Conservation (phyloP, 2,797 vertebrate species). For the Sebastiscus albofasciatus region DNA sequence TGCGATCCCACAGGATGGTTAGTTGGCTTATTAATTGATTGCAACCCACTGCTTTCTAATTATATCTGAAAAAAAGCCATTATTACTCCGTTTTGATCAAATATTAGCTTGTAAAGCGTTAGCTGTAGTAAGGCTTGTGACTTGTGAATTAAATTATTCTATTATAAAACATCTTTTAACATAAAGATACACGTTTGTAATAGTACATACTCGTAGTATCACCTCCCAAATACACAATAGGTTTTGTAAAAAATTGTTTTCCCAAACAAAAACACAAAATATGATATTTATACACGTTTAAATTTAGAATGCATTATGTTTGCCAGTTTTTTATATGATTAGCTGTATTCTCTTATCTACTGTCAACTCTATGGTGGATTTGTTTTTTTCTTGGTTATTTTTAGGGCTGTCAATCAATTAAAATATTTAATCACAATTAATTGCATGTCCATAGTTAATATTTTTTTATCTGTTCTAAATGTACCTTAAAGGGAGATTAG, state of each 20-base stretch:
- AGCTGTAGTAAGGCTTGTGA: neutral
- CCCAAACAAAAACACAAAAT: neutral
- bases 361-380: neutral
- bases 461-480: too few relatives aligned
- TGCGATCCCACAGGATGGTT: conserved; percentile 33
- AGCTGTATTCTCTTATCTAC: neutral
- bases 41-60: conserved; percentile 36
- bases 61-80: conserved; percentile 6
- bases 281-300: neutral
- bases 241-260: neutral
- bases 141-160: neutral
- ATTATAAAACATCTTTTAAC: neutral
- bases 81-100: conserved; percentile 7
- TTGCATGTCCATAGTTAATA: too few relatives aligned
- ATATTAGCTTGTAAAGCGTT: conserved; percentile 1
- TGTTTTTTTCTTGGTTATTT: neutral
- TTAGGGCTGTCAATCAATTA: too few relatives aligned
- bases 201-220: neutral
- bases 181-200: neutral
- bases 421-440: too few relatives aligned
- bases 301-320: neutral
- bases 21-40: conserved; percentile 36
- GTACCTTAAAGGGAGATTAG: too few relatives aligned
- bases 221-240: neutral
- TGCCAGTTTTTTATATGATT: neutral